Conservation (phyloP, 1,140 invertebrate species). For the Archivesica marissinica region DNA sequence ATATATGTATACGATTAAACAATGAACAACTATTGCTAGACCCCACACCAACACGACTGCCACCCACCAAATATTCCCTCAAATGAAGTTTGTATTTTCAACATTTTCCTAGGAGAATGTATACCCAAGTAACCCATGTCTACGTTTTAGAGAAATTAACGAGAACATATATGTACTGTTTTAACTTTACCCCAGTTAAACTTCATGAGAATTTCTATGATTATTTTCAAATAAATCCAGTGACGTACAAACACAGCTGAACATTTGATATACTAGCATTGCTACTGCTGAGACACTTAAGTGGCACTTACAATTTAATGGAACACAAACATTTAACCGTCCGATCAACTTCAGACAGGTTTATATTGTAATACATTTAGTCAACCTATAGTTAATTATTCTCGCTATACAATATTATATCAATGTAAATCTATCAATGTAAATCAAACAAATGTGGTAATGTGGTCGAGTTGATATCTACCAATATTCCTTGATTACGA, state of each 20-base stretch:
- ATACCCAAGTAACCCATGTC: too few relatives aligned
- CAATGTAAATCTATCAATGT: too few relatives aligned
- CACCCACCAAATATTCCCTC: too few relatives aligned
- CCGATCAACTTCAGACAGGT: neutral
- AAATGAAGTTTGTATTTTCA: too few relatives aligned
- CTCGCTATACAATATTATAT: neutral
- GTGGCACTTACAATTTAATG: conserved; percentile 18
- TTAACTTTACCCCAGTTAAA: too few relatives aligned
- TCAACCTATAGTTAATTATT: neutral
- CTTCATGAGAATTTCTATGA: neutral
- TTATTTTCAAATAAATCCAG: neutral
- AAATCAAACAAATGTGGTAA: conserved; percentile 25
- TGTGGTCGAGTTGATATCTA: too few relatives aligned
- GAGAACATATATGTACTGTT: too few relatives aligned
- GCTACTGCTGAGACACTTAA: neutral
- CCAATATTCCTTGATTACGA: neutral
- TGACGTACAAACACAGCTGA: neutral
- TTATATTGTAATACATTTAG: conserved; percentile 12
- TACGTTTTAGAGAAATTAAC: too few relatives aligned
- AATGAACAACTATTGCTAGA: too few relatives aligned
- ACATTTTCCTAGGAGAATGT: too few relatives aligned
- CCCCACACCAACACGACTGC: too few relatives aligned
- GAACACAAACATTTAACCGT: conserved; percentile 22
- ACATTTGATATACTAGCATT: neutral
- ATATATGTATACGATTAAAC: too few relatives aligned